Conservation (phyloP, 2,888 invertebrate species). For the Folsomia candida region DNA sequence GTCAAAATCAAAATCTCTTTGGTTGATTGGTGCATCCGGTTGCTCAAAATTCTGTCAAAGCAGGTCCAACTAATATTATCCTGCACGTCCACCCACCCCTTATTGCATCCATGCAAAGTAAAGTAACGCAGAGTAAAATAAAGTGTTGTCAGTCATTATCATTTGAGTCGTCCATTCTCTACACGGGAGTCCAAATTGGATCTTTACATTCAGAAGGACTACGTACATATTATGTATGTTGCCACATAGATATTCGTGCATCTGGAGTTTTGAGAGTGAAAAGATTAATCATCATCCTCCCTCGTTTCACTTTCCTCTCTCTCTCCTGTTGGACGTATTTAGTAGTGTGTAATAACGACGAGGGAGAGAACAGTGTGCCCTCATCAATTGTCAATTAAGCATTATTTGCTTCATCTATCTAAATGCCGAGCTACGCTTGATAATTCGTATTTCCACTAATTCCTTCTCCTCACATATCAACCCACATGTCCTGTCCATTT, state of each 20-base stretch:
- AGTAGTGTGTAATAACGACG: too few species aligned
- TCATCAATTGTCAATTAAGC: constrained; percentile 50
- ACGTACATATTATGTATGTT: too few species aligned
- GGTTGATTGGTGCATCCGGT: constrained; percentile 40
- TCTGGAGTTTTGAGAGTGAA: constrained; percentile 18
- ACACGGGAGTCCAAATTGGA: background rate
- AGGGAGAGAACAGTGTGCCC: constrained; percentile 17
- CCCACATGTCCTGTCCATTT: constrained; percentile 4
- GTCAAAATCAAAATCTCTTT: background rate
- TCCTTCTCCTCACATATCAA: background rate
- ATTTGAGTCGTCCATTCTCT: background rate
- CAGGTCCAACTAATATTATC: constrained; percentile 17
- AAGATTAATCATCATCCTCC: constrained; percentile 47
- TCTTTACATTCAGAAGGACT: background rate
- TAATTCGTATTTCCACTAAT: background rate
- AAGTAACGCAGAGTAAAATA: background rate
- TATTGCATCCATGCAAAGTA: background rate
- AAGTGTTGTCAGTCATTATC: background rate
- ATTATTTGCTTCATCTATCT: constrained; percentile 46
- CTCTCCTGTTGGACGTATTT: too few species aligned
- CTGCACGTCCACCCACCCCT: background rate
- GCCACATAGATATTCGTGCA: background rate
- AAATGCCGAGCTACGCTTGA: background rate
- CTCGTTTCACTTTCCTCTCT: background rate
- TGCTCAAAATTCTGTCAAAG: background rate